Conservation (phyloP, 1,140 invertebrate genomes). For the Sweltsa coloradensis region DNA sequence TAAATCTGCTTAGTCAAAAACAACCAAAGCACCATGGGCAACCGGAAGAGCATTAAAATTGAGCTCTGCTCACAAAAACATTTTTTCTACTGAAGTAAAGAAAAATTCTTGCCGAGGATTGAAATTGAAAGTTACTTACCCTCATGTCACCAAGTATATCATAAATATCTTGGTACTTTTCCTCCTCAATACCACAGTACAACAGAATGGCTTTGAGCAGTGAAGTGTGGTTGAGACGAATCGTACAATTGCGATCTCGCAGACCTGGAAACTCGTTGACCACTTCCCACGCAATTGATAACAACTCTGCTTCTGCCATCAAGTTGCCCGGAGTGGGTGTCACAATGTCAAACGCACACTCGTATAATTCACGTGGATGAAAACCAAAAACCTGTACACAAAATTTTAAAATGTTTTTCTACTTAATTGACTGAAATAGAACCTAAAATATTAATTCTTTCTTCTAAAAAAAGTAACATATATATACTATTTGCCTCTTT, state of each 20-base stretch:
- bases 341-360: slow-evolving; percentile 91
- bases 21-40: no score
- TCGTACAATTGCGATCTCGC: slow-evolving; percentile 51
- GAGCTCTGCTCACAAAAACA: no score
- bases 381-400: slow-evolving; percentile 55
- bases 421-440: not conserved
- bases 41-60: no score
- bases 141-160: slow-evolving; percentile 45
- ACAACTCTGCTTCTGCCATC: slow-evolving; percentile 73
- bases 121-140: slow-evolving; percentile 30
- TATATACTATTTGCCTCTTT: no score
- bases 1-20: no score
- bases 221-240: slow-evolving; percentile 73
- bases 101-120: no score
- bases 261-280: slow-evolving; percentile 54
- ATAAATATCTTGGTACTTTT: slow-evolving; percentile 53
- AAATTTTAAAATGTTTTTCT: not conserved
- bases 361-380: slow-evolving; percentile 77
- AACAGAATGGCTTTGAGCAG: slow-evolving; percentile 66
- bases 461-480: no score
- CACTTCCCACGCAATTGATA: slow-evolving; percentile 66
- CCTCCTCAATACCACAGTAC: slow-evolving; percentile 64
- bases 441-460: no score
- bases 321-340: slow-evolving; percentile 50
- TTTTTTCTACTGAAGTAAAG: no score